These are phyloP conservation scores for Emys orbicularis DNA, from an alignment of 2,797 vertebrate species.

Conservation along the genomic window DNA sequence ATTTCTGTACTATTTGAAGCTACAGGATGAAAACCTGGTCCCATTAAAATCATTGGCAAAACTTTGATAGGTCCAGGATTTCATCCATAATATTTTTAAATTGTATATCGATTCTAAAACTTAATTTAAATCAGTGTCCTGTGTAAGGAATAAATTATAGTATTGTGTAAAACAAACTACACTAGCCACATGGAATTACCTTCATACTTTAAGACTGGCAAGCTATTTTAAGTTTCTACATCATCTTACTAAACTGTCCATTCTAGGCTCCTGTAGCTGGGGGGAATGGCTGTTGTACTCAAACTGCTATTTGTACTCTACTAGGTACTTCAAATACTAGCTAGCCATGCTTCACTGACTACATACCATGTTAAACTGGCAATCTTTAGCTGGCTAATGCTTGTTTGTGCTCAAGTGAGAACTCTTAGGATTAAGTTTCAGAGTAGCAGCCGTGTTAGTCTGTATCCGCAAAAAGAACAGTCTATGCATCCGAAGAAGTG, in stretches of 20 bases:
- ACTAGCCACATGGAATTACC: neutral
- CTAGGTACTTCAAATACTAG: neutral
- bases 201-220: neutral
- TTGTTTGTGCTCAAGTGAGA: neutral
- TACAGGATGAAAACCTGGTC: neutral
- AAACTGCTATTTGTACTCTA: neutral
- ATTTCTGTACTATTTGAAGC: neutral
- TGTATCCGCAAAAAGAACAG: too few species aligned
- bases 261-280: neutral
- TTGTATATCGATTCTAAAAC: neutral
- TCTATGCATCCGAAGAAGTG: too few species aligned
- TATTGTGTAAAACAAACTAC: neutral
- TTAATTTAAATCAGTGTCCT: neutral
- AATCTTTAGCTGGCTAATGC: neutral
- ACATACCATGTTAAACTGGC: too few species aligned
- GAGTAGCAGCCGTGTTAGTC: too few species aligned
- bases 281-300: neutral
- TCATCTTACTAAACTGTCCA: neutral
- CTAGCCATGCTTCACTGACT: too few species aligned
- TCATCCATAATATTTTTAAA: neutral
- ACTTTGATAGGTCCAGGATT: rapidly evolving
- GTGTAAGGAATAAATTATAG: neutral
- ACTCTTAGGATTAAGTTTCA: neutral
- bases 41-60: neutral
- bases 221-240: neutral